Conservation (phyloP, 2,888 invertebrate species). For the Drosophila dives region DNA sequence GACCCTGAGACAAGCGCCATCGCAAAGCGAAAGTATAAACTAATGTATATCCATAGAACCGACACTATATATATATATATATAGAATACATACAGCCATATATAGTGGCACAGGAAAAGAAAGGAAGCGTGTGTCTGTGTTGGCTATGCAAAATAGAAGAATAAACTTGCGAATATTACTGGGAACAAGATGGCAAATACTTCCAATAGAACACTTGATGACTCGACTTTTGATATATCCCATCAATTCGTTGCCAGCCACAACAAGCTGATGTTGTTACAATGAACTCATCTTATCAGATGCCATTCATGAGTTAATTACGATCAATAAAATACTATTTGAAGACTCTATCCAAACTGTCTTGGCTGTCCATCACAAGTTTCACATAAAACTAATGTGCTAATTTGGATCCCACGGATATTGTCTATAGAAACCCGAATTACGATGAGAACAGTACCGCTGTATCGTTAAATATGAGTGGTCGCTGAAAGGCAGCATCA, state of each 20-base stretch:
- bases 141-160: constrained; percentile 39
- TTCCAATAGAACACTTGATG: constrained; percentile 41
- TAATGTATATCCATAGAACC: constrained; percentile 51
- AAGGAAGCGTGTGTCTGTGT: constrained; percentile 9
- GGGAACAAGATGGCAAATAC: constrained; percentile 52
- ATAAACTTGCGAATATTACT: constrained; percentile 34
- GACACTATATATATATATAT: background rate
- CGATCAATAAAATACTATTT: constrained; percentile 19
- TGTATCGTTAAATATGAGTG: constrained; percentile 49
- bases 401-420: constrained; percentile 7
- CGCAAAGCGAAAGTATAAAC: constrained; percentile 75
- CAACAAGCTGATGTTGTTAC: constrained; percentile 2
- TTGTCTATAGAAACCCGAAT: constrained; percentile 26
- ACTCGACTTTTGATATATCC: constrained; percentile 38
- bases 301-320: constrained; percentile 33
- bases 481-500: constrained; percentile 60
- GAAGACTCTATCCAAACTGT: constrained; percentile 8
- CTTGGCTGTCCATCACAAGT: constrained; percentile 15
- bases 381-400: constrained; percentile 24
- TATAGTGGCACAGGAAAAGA: constrained; percentile 4
- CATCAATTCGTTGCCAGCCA: constrained; percentile 9
- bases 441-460: constrained; percentile 39
- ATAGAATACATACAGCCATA: background rate
- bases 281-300: constrained; percentile 12
- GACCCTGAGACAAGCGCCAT: constrained; percentile 79